Base-by-base conservation (phyloP, 2,888 invertebrate species). In the Archaeoteleia sp. region DNA sequence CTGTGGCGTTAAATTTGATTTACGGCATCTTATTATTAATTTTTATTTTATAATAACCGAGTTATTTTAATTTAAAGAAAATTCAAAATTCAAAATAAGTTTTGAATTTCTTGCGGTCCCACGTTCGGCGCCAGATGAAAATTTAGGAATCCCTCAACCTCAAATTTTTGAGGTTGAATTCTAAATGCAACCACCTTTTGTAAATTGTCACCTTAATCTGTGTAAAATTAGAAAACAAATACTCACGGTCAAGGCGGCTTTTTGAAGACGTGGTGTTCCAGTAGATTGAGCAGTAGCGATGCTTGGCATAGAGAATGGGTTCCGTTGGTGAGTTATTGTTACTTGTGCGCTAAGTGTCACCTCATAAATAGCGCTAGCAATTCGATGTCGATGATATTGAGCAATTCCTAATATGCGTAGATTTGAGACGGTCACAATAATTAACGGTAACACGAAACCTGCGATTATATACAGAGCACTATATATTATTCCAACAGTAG, bases 311-410 rank as follows among this genome's bases (percentile, higher is more conserved):
- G 91, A 89, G 82, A 93, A 93, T 5, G 93, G 93, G 78, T 93
- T 93, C 70, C 93, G 87, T 82, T 93, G 93, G 79, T 93, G 93
- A 0, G 93, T 93, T 74, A 93, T 93, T 42, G 93, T 93, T 71
- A 94, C 94, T 86, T 94, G 94, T 0, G 94, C 94, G 5, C 93
- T 93, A 46, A 94, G 84, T 0, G 94, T 94, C 32, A 94, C 93
- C 87, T 94, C 93, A 86, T 93, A 94, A 72, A 94, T 93, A 14
- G 94, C 94, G 37, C 93, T 93, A 17, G 94, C 93, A 73, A 95
- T 95, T 61, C 94, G 89, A 81, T 94, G 94, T 3, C 93, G 89
- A 79, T 95, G 94, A 82, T 93, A 93, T 5, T 88, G 83, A 1
- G 89, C 89, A 43, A 89, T 89, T 60, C 87, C 80, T 30, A 85